Evolutionary conservation across 2,797 vertebrate genomes (phyloP).

Genomic region (Sebastes jordani): DNA sequence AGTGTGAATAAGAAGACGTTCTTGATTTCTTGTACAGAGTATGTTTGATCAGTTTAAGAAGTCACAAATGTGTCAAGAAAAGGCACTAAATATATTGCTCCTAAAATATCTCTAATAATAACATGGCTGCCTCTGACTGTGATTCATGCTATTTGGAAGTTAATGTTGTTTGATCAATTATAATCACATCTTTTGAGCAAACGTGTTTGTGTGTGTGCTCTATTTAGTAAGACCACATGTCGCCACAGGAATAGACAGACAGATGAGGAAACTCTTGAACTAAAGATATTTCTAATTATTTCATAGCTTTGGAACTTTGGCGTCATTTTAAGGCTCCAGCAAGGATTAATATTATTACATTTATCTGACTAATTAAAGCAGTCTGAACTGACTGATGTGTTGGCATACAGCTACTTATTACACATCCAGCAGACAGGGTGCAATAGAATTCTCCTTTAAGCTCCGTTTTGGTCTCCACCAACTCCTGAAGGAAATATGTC

Average conservation of each 20-base stretch:
- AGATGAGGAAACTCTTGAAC: background rate
- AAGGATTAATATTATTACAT: background rate
- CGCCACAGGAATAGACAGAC: background rate
- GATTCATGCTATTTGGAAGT: background rate
- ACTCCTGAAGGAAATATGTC: background rate
- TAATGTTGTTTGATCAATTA: background rate
- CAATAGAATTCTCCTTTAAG: background rate
- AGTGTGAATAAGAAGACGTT: constrained; percentile 21
- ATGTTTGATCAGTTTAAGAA: constrained; percentile 14
- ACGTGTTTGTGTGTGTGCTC: background rate
- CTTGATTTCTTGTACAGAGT: constrained; percentile 33
- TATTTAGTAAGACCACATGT: background rate
- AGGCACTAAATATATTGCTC: background rate
- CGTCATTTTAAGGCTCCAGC: background rate
- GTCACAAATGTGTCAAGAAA: background rate
- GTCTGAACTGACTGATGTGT: background rate
- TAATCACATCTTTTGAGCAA: background rate
- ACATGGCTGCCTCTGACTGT: background rate
- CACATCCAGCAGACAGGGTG: background rate
- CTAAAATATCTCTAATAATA: background rate
- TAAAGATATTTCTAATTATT: background rate
- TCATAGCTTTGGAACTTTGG: background rate
- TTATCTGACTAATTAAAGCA: background rate
- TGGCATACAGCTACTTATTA: background rate
- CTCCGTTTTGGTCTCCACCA: background rate